Evolutionary conservation across 2,888 invertebrate genomes (phyloP), one percentile per base, ranked within the genome.

Genomic region (Nipponacmea schrenckii): DNA sequence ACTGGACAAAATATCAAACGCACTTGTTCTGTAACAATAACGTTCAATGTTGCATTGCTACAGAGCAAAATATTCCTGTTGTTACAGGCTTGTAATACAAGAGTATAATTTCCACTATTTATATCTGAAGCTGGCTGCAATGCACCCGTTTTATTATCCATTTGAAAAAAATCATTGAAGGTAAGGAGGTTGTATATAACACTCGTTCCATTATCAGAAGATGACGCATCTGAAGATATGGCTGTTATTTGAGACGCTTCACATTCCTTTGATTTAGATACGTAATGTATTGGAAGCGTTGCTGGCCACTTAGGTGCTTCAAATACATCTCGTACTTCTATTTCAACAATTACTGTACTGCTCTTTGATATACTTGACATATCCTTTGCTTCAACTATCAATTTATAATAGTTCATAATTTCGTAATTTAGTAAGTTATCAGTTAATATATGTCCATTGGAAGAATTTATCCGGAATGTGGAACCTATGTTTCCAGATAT

Each of bases 301-400:
- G 66, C 50, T 2, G 76, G 75, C 78, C 78, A 78, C 44, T 64
- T 62, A 0, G 78, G 78, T 15, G 78, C 74, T 67, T 78, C 76
- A 20, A 72, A 70, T 27, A 75, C 68, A 68, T 78, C 71, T 12
- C 17, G 20, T 15, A 78, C 73, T 10, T n/a, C 31, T 20, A 78
- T 56, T 17, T 31, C 67, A 2, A 76, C 75, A 26, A 64, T 46
- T 4, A 75, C 69, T 17, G 72, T 70, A 14, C 62, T 65, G 24
- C 50, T 62, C 26, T 69, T 67, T 0, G 76, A 72, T 8, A 66
- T 56, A 62, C 64, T 68, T 15, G 78, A 76, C 46, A 68, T 48
- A 66, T 78, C 78, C 24, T 48, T 74, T 5, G 74, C 75, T 17
- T 64, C 26, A 4, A 68, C 71, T 2, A 44, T 66, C 8, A 78